Conservation (phyloP, 64 coral and sea anemone genomes). For the Stichodactyla mertensii region DNA sequence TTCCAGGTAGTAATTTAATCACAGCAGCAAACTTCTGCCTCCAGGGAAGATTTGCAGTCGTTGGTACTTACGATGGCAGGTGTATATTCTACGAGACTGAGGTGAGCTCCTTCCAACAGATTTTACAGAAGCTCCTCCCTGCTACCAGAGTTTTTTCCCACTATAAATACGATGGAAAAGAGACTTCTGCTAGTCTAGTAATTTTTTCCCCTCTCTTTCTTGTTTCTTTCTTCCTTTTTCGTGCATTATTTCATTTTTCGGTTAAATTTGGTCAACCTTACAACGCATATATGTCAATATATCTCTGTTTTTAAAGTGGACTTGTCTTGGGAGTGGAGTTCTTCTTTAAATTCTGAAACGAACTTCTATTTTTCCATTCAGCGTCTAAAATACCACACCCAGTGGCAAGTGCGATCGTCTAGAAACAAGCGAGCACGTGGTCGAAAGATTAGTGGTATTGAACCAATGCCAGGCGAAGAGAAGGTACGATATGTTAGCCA, state of each 20-base stretch:
- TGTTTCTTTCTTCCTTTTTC: too few relatives aligned
- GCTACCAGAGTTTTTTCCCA: too few relatives aligned
- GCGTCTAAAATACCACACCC: constrained; percentile 97
- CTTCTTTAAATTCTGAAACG: background rate
- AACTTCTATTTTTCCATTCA: background rate
- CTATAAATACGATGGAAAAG: background rate
- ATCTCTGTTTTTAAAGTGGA: background rate
- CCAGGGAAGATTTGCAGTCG: constrained; percentile 89
- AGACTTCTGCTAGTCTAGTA: background rate
- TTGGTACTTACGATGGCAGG: constrained; percentile 92
- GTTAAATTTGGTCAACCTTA: too few relatives aligned
- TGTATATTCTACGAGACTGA: constrained; percentile 99
- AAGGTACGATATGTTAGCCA: constrained; percentile 44
- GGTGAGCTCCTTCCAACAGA: constrained; percentile 34
- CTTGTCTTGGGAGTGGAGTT: too few relatives aligned
- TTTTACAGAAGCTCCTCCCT: too few relatives aligned
- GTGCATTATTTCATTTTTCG: too few relatives aligned
- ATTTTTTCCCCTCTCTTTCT: background rate
- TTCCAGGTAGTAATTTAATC: constrained; percentile 84
- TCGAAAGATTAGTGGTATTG: constrained; percentile 96
- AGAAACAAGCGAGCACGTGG: constrained; percentile 89
- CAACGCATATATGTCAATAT: too few relatives aligned
- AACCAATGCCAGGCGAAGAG: constrained; percentile 99
- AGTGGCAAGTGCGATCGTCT: constrained; percentile 86
- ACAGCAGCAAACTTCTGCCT: constrained; percentile 98